Base-by-base conservation (phyloP, 2,888 invertebrate species). In the Lasioglossum lativentre region DNA sequence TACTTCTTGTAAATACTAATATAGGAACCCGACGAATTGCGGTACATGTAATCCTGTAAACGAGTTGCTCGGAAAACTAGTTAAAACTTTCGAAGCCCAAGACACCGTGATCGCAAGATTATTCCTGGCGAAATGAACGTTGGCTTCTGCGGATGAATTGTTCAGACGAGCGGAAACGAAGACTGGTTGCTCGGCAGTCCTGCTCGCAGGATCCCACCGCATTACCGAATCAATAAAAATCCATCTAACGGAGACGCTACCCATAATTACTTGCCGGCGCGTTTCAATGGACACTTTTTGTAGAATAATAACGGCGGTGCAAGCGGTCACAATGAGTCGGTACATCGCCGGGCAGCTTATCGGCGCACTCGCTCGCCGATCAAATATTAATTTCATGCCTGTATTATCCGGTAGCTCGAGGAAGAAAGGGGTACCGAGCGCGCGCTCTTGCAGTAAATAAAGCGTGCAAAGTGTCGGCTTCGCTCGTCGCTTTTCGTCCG, bases 371-470 rank as follows among this genome's bases (percentile, higher is more conserved):
- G 10, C 38, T 68, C 19, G 19, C 3, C 68, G 68, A 38, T 68
- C 68, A 68, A 68, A 68, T 68, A 68, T 68, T 68, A 68, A 68
- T 68, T 68, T 38, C 68, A 68, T 38, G 68, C 5, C 38, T 38
- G 38, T 12, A 38, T 68, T 38, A 23, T 34, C 68, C 68, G 23
- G 38, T 23, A 68, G 68, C 68, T 38, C 38, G 68, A 38, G 38
- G 38, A 68, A 34, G 34, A 68, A 68, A 23, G 23, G 12, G 38
- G 34, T n/a, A 10, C 34, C 19, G 16, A 16, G 23, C 34, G 10
- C 38, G 70, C 34, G 34, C 34, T 34, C 82, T 80, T 74, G 70
- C 86, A 79, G 83, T 87, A 89, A 90, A 90, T 90, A 89, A 86
- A 89, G 80, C 73, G 86, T 42, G 83, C 82, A 78, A 86, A 80